Evolutionary conservation across 2,797 vertebrate species (phyloP).

Genomic region (Potorous gilbertii): DNA sequence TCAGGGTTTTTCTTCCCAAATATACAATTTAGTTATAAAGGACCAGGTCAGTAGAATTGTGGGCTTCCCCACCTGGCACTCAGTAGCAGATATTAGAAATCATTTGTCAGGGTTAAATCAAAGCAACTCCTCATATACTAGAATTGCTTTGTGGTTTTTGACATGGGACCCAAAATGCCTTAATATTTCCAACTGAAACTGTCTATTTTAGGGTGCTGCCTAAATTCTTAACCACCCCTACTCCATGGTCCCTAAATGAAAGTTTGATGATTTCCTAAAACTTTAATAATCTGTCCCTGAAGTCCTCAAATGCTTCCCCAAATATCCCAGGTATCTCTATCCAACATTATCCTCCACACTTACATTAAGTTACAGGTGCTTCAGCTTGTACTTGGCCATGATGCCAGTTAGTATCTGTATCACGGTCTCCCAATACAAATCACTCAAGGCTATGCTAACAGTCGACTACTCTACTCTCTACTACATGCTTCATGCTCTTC

Average conservation of each 20-base stretch:
- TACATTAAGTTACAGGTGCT: too few species aligned
- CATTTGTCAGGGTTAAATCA: not conserved
- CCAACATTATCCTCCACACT: too few species aligned
- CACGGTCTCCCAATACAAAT: too few species aligned
- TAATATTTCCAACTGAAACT: not conserved
- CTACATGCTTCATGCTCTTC: too few species aligned
- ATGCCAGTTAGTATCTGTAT: too few species aligned
- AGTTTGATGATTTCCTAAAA: not conserved
- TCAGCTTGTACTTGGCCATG: too few species aligned
- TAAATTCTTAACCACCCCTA: not conserved
- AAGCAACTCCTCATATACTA: not conserved
- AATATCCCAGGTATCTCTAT: too few species aligned
- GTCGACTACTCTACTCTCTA: too few species aligned
- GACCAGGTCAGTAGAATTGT: not conserved
- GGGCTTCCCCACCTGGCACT: not conserved
- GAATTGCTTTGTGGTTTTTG: not conserved
- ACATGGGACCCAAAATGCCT: not conserved
- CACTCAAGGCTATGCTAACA: too few species aligned
- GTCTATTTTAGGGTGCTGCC: not conserved
- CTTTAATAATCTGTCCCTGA: too few species aligned
- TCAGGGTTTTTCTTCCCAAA: not conserved
- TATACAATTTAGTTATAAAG: not conserved
- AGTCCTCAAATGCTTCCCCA: too few species aligned
- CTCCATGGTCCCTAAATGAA: not conserved
- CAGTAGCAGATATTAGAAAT: not conserved